A percentile compares a stretch with the other conserved stretches of the same genome.
These are phyloP conservation scores for Echiichthys vipera DNA, from an alignment of 2,797 vertebrate species.

Conservation along the genomic window DNA sequence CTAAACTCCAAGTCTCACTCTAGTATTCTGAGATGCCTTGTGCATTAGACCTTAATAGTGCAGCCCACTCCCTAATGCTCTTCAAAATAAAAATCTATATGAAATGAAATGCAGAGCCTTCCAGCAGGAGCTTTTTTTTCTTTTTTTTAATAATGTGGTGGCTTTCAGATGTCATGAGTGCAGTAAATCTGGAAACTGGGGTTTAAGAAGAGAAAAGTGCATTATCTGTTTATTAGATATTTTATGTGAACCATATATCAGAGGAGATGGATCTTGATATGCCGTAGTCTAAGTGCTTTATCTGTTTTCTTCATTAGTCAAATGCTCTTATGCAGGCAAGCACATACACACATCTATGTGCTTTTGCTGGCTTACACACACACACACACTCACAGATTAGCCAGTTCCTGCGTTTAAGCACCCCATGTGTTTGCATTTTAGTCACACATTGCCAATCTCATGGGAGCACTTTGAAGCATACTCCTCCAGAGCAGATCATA, in stretches of 20 bases:
- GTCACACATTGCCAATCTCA: slow-evolving; percentile 84
- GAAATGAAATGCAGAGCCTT: slow-evolving; percentile 38
- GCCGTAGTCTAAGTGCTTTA: slow-evolving; percentile 51
- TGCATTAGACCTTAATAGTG: slow-evolving; percentile 18
- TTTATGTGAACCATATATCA: slow-evolving; percentile 78
- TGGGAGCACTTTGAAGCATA: slow-evolving; percentile 81
- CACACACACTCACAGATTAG: slow-evolving; percentile 71
- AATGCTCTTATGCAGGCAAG: slow-evolving; percentile 45
- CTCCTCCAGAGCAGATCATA: slow-evolving; percentile 84
- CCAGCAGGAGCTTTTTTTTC: slow-evolving; percentile 27
- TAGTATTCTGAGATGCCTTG: neutral
- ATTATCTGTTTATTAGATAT: slow-evolving; percentile 83
- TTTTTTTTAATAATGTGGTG: slow-evolving; percentile 39
- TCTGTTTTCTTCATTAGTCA: slow-evolving; percentile 83
- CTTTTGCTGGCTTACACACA: slow-evolving; percentile 19
- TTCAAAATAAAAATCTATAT: slow-evolving; percentile 47
- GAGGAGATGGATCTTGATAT: slow-evolving; percentile 67
- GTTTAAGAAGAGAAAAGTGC: slow-evolving; percentile 65
- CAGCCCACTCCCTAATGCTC: slow-evolving; percentile 18
- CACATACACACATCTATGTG: slow-evolving; percentile 32
- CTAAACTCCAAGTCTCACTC: neutral
- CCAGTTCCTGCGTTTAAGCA: slow-evolving; percentile 82
- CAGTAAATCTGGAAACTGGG: slow-evolving; percentile 58
- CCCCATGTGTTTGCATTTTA: slow-evolving; percentile 88
- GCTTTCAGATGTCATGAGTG: slow-evolving; percentile 48